Conservation (phyloP, 2,888 invertebrate species). For the Furcula furcula region DNA sequence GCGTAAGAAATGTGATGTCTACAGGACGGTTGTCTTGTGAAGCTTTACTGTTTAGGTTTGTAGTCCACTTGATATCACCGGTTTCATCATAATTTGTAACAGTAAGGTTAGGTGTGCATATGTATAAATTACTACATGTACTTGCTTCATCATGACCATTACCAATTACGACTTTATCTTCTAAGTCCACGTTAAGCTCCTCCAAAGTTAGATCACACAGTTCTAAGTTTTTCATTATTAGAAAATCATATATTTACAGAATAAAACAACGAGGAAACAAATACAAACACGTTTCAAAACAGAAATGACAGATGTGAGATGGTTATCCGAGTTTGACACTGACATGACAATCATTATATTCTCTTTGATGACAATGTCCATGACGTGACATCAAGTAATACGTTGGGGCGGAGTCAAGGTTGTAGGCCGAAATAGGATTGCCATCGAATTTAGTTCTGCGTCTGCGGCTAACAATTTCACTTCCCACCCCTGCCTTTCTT, state of each 20-base stretch:
- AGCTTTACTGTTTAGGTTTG: conserved; percentile 47
- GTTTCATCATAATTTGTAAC: conserved; percentile 50
- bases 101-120: conserved; percentile 62
- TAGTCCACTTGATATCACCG: conserved; percentile 54
- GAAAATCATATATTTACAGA: conserved; percentile 2
- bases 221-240: conserved; percentile 62
- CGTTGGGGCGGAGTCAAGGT: no score
- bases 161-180: conserved; percentile 45
- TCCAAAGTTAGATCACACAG: conserved; percentile 56
- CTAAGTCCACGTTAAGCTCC: conserved; percentile 35
- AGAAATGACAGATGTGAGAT: conserved; percentile 2
- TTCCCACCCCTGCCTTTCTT: no score
- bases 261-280: conserved; percentile 1
- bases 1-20: conserved; percentile 59
- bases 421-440: no score
- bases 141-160: conserved; percentile 59
- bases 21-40: conserved; percentile 70
- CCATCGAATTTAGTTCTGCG: no score
- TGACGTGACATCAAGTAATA: no score
- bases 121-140: conserved; percentile 51
- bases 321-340: no score
- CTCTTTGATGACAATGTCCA: no score
- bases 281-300: conserved; percentile 17
- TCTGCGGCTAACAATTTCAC: no score
- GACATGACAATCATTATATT: no score